Evolutionary conservation across 1,140 invertebrate genomes (phyloP).

Genomic region (Drosophila bocqueti): DNA sequence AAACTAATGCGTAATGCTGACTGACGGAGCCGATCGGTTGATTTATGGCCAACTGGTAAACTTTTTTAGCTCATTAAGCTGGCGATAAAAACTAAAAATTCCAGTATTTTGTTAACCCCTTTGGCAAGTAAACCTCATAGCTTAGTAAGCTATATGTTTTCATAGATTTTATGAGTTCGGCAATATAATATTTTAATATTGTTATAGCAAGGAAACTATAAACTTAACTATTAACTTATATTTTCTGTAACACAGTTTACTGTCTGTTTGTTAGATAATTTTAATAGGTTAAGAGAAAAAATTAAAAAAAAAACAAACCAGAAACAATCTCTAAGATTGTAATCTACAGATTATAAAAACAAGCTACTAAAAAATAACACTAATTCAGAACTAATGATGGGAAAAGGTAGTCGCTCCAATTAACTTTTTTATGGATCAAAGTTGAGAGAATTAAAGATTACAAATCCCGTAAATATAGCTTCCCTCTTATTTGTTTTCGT

Average conservation of each 20-base stretch:
- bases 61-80: conserved; percentile 17
- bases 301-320: neutral
- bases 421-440: neutral
- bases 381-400: neutral
- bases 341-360: neutral
- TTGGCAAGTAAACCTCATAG: neutral
- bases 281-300: neutral
- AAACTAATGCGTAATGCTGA: conserved; percentile 22
- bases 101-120: neutral
- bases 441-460: neutral
- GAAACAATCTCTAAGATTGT: no score
- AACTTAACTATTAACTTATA: no score
- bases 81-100: neutral
- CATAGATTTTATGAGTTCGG: neutral
- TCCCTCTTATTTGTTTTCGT: neutral
- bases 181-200: neutral
- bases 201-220: neutral
- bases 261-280: neutral
- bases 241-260: neutral
- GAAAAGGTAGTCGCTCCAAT: neutral
- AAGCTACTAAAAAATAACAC: neutral
- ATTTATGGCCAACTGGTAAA: conserved; percentile 38
- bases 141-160: neutral
- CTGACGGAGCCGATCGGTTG: conserved; percentile 14
- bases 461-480: neutral